Evolutionary conservation across 2,797 vertebrate species (phyloP), one percentile per base, ranked within the genome.

Genomic region (Lacerta agilis): DNA sequence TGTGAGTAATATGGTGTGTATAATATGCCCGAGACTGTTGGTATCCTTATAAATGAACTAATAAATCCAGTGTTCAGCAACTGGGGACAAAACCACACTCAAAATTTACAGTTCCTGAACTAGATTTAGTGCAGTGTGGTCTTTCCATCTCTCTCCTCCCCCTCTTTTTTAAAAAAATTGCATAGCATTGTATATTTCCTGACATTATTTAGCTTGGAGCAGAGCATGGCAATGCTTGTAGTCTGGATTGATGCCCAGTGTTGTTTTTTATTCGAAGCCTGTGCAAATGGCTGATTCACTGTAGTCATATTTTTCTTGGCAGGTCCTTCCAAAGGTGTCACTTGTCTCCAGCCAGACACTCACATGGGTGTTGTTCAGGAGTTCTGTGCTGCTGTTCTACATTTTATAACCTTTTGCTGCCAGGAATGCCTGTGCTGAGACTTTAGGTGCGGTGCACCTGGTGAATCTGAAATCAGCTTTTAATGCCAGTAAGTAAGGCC

Each of bases 331-430:
- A 93, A 72, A 92, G 90, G 88, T 55, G 33, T 7, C 55, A 78
- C 85, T 93, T 90, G 82, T 89, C 83, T 93, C 43, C 76, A 92
- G 76, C 23, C 81, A 90, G 86, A 82, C 83, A 84, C 33, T 87
- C 86, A 38, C 55, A 89, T 80, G 41, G 64, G 66, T 78, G 72
- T 69, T 91, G 66, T 85, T 80, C 81, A n/a, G 87, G 90, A 88
- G 7, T 85, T 92, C 82, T 75, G 83, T 87, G 36, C 43, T 91
- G 58, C 36, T 93, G 9, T 88, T 91, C 43, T 25, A 83, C 4
- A 27, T 92, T 89, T 91, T 55, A 89, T 15, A 72, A 72, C 69
- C 82, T 87, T 36, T 72, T 89, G 78, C 11, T 83, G 85, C 73
- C 1, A 66, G 8, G 79, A 83, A 33, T 66, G 15, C 75, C 82